Conservation (phyloP, 2,888 invertebrate genomes). For the Gasteruption jaculator region DNA sequence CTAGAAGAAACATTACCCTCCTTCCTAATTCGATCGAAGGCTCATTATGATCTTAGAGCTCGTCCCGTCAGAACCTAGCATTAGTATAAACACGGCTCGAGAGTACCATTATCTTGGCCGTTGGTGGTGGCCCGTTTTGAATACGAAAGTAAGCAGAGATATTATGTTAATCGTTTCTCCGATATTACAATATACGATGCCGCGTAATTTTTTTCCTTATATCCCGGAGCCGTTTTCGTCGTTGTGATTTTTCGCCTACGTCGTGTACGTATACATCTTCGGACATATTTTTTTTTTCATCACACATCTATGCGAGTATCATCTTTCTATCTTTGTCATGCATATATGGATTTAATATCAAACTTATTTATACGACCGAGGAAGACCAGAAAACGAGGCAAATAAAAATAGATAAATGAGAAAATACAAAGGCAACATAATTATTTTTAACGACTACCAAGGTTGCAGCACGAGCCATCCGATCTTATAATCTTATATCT, state of each 20-base stretch:
- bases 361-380: too few species aligned
- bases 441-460: too few species aligned
- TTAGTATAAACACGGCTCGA: constrained; percentile 46
- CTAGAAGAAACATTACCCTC: constrained; percentile 28
- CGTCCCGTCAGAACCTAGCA: constrained; percentile 39
- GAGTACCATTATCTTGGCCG: constrained; percentile 43
- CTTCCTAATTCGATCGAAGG: constrained; percentile 42
- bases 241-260: constrained; percentile 27
- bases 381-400: too few species aligned
- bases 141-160: constrained; percentile 45
- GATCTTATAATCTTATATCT: too few species aligned
- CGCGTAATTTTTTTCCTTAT: constrained; percentile 14
- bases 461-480: too few species aligned
- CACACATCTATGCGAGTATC: background rate
- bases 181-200: constrained; percentile 35
- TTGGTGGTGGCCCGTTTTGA: constrained; percentile 38
- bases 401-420: too few species aligned
- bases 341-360: too few species aligned
- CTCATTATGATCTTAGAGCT: constrained; percentile 44
- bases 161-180: constrained; percentile 44
- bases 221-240: constrained; percentile 25
- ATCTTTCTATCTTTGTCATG: too few species aligned
- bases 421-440: too few species aligned
- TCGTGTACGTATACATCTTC: constrained; percentile 14
- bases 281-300: background rate